A percentile compares a stretch with the other conserved stretches of the same genome.
These are phyloP conservation scores for Grapholita molesta DNA, from an alignment of 1,140 invertebrate species.

Conservation along the genomic window DNA sequence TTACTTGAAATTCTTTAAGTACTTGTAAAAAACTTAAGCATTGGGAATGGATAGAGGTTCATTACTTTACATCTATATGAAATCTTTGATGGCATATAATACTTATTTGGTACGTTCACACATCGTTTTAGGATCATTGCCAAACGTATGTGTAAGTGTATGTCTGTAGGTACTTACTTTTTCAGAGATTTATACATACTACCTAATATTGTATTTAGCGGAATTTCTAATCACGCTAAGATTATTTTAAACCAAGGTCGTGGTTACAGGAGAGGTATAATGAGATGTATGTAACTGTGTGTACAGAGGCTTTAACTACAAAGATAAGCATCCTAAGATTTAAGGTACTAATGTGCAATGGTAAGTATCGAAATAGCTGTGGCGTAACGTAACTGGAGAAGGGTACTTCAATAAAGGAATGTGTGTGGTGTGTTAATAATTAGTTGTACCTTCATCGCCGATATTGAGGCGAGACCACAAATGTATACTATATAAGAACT, in stretches of 20 bases:
- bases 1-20: too few relatives aligned
- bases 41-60: too few relatives aligned
- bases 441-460: too few relatives aligned
- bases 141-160: not conserved
- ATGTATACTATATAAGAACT: too few relatives aligned
- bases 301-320: not conserved
- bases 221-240: not conserved
- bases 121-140: not conserved
- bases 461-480: too few relatives aligned
- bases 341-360: too few relatives aligned
- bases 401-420: too few relatives aligned
- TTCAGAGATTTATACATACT: not conserved
- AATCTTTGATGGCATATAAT: not conserved
- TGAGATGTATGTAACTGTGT: not conserved
- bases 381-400: not conserved
- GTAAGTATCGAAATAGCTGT: too few relatives aligned
- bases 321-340: too few relatives aligned
- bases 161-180: too few relatives aligned
- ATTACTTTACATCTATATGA: not conserved
- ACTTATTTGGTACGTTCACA: not conserved
- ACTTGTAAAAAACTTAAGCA: too few relatives aligned
- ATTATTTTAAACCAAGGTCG: not conserved
- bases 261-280: not conserved
- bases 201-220: not conserved
- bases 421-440: too few relatives aligned